These are phyloP conservation scores for Halisarca cf. caerulea DNA, from an alignment of 37 sponge, comb jelly and placozoan species.

Conservation along the genomic window DNA sequence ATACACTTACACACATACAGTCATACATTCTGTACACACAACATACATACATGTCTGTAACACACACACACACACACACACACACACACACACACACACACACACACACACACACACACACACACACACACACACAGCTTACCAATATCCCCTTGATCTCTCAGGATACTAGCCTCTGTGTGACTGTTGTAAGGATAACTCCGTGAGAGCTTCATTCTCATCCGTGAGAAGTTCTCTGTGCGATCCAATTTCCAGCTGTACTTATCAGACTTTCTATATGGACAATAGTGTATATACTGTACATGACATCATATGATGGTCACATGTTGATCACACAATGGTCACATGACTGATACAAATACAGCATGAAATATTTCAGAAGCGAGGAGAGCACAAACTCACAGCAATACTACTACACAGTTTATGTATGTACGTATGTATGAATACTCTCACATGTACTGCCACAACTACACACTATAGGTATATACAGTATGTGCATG, in stretches of 20 bases:
- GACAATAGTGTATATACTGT: too few species aligned
- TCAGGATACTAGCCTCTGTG: constrained; percentile 79
- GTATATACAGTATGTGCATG: too few species aligned
- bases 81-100: too few species aligned
- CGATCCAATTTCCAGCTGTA: constrained; percentile 79
- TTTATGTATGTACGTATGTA: neutral
- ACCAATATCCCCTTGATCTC: constrained; percentile 43
- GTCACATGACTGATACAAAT: neutral
- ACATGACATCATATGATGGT: neutral
- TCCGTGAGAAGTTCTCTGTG: constrained; percentile 88
- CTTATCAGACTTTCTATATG: constrained; percentile 47
- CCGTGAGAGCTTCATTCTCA: constrained; percentile 71
- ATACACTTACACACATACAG: too few species aligned
- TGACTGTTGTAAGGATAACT: constrained; percentile 70
- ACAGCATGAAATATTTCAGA: too few species aligned
- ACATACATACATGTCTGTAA: too few species aligned
- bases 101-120: too few species aligned
- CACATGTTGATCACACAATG: neutral
- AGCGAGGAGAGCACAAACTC: too few species aligned
- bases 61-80: too few species aligned
- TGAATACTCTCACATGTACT: neutral
- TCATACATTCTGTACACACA: too few species aligned
- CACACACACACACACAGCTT: neutral
- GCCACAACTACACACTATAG: neutral
- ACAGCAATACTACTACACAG: too few species aligned